Conservation (phyloP, 2,797 vertebrate genomes). For the Echiichthys vipera region DNA sequence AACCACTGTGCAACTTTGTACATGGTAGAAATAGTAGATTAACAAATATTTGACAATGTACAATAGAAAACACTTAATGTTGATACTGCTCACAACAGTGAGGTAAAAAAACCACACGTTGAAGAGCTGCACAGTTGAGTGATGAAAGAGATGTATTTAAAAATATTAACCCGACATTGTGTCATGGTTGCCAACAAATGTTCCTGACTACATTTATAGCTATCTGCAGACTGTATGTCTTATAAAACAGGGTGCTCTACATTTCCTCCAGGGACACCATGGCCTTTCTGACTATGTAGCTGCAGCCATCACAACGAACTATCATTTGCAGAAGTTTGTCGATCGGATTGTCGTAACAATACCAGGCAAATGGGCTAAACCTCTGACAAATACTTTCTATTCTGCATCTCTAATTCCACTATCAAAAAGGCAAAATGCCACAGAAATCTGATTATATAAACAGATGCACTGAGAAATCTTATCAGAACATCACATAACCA, state of each 20-base stretch:
- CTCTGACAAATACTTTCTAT: neutral
- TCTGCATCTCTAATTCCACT: neutral
- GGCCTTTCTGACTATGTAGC: neutral
- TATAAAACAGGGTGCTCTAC: neutral
- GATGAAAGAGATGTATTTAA: neutral
- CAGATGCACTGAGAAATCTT: neutral
- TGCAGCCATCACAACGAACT: neutral
- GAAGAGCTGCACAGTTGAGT: too few relatives aligned
- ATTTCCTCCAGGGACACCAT: neutral
- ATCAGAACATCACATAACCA: constrained; percentile 4
- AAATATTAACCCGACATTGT: neutral
- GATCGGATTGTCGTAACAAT: neutral
- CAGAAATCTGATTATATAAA: neutral
- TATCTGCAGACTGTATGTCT: too few relatives aligned
- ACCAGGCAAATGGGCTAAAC: neutral
- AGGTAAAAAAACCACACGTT: too few relatives aligned
- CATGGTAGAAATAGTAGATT: too few relatives aligned
- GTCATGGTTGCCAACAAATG: neutral
- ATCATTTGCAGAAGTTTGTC: neutral
- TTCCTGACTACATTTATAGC: neutral
- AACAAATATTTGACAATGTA: too few relatives aligned
- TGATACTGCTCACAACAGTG: too few relatives aligned
- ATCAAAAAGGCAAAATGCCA: neutral
- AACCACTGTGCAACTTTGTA: too few relatives aligned
- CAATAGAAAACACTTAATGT: too few relatives aligned